A percentile compares a stretch with the other conserved stretches of the same genome.
Conservation (phyloP, 2,797 vertebrate genomes). For the Myripristis jacobus region DNA sequence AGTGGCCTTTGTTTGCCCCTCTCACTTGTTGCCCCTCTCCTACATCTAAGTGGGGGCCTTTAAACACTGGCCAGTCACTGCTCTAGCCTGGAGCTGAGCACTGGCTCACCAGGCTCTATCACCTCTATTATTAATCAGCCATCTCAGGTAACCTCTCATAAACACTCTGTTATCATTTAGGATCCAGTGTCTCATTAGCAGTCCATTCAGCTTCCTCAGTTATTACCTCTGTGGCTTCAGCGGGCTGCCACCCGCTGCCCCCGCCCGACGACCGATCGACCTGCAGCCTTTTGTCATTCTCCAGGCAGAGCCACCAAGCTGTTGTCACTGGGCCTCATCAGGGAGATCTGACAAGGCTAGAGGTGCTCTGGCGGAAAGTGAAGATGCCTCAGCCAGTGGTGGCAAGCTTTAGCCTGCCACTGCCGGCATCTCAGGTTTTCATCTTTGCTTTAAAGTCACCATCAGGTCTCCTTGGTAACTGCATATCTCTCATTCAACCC, state of each 20-base stretch:
- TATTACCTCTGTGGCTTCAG: conserved; percentile 64
- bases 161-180: conserved; percentile 80
- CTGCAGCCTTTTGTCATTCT: conserved; percentile 46
- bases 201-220: conserved; percentile 63
- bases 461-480: conserved; percentile 48
- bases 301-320: conserved; percentile 7
- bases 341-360: conserved; percentile 35
- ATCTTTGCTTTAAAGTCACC: conserved; percentile 38
- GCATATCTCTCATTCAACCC: conserved; percentile 22
- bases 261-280: conserved; percentile 46
- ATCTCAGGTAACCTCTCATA: conserved; percentile 77
- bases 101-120: conserved; percentile 45
- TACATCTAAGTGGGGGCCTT: conserved; percentile 10
- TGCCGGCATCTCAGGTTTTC: conserved; percentile 68
- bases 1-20: conserved; percentile 63
- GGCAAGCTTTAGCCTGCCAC: conserved; percentile 63
- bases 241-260: conserved; percentile 22
- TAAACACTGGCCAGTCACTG: conserved; percentile 44
- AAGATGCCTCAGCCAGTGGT: conserved; percentile 50
- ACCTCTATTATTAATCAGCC: conserved; percentile 76
- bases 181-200: conserved; percentile 82
- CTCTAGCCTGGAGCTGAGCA: conserved; percentile 30
- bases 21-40: conserved; percentile 37
- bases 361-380: conserved; percentile 53
- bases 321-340: conserved; percentile 13